Evolutionary conservation across 1,140 invertebrate species (phyloP), one percentile per base, ranked within the genome.

Genomic region (Charaxes varanes): DNA sequence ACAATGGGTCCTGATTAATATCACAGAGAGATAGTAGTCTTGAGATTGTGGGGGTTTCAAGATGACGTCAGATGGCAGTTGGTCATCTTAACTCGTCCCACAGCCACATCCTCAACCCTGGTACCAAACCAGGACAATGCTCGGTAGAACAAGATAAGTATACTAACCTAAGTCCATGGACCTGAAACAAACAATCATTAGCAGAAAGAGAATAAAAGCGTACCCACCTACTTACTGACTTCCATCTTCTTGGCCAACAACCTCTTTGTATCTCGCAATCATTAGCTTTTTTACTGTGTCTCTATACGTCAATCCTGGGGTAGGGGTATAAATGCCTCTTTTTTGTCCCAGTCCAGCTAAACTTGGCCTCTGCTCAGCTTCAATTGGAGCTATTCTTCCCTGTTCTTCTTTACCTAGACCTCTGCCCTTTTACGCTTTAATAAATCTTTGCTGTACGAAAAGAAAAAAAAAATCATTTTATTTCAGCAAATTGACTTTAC

Each of bases 351-450:
- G 82, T 17, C 92, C 94, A 21, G 89, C 92, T 14, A 89, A 90
- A 49, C 86, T 88, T 30, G 88, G 88, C 43, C 90, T 60, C 30
- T 71, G 62, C 37, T 73, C 82, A 59, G 93, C 92, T 85, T 96
- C 92, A 46, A 98, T 94, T 30, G 97, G 96, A 28, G 91, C 93
- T 4, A 94, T 94, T 56, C 95, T 88, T n/a, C 97, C 97, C 85
- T 99, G 97, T 69, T 96, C 95, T 17, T 88, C 87, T 70, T 94
- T 95, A 2, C 97, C 98, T 6, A 99, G 84, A 0, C 98, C 98
- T 88, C 95, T 91, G 1, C 97, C 98, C n/a, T n/a, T n/a, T n/a
- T n/a, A n/a, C n/a, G n/a, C n/a, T n/a, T n/a, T n/a, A n/a, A n/a
- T n/a, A n/a, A n/a, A n/a, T n/a, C n/a, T n/a, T n/a, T n/a, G n/a